Conservation (phyloP, 2,113 vertebrate genomes). For the Ginglymostoma cirratum region DNA sequence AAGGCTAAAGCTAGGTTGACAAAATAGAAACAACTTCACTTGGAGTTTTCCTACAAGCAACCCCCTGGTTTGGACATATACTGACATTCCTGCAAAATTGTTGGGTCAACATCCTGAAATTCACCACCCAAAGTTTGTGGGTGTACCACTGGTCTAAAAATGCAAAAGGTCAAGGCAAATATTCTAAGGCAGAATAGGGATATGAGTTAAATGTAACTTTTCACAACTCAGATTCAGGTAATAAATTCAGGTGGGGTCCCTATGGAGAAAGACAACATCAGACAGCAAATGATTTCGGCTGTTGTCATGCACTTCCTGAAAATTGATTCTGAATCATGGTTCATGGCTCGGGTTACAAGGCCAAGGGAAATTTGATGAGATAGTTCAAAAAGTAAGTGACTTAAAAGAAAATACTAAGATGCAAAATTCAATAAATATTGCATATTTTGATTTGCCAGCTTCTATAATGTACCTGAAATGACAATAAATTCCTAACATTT, state of each 20-base stretch:
- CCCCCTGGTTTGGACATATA: not conserved
- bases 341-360: not conserved
- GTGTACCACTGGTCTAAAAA: not conserved
- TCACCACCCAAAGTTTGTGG: not conserved
- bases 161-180: not conserved
- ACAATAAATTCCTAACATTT: not conserved
- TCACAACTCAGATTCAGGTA: not conserved
- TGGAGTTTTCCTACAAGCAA: not conserved
- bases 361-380: not conserved
- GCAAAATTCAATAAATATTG: not conserved
- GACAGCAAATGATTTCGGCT: not conserved
- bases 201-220: not conserved
- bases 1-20: not conserved
- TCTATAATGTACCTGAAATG: not conserved
- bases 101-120: not conserved
- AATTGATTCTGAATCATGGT: not conserved
- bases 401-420: not conserved
- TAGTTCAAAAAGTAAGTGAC: not conserved
- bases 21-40: not conserved
- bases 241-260: not conserved
- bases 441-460: not conserved
- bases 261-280: not conserved
- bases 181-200: not conserved
- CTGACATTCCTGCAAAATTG: not conserved
- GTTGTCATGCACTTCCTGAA: not conserved